A percentile compares a stretch with the other conserved stretches of the same genome.
phyloP scores from a whole-genome alignment of 2,113 vertebrate genomes.

The Cathartes aura region DNA sequence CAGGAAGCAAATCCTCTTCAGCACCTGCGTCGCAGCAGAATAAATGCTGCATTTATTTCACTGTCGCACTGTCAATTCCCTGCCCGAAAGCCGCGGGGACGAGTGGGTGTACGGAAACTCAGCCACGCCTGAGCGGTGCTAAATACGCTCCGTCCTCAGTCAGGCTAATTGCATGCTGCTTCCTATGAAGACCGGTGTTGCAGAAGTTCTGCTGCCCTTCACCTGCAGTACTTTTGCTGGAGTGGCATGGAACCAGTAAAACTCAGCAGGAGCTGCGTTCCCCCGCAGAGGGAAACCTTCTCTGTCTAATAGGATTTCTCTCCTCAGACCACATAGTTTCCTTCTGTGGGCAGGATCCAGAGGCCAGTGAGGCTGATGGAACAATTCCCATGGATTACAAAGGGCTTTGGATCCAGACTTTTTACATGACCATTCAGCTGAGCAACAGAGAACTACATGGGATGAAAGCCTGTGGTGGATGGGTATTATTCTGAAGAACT shows the following conservation, averaged over 20 bases:
- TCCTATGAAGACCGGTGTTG: fast-evolving
- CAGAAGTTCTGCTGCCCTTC: not conserved
- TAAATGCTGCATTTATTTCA: not conserved
- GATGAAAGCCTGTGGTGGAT: not conserved
- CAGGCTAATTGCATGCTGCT: not conserved
- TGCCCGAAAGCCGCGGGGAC: fast-evolving
- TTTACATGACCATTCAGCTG: fast-evolving
- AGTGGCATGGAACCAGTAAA: not conserved
- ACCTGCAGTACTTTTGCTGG: fast-evolving
- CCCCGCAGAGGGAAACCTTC: not conserved
- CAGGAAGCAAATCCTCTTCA: not conserved
- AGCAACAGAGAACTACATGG: not conserved
- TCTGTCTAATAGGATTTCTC: not conserved
- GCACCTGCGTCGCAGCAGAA: not conserved
- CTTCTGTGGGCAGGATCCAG: not conserved
- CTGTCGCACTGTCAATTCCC: fast-evolving
- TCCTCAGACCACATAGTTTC: not conserved
- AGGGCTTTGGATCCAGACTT: not conserved
- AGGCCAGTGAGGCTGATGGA: too few species aligned
- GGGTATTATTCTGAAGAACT: constrained; percentile 69
- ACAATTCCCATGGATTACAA: not conserved
- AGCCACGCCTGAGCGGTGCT: not conserved
- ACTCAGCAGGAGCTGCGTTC: not conserved
- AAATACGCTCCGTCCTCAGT: fast-evolving
- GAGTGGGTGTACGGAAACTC: not conserved